These are phyloP conservation scores for Archaeoteleia sp. DNA, from an alignment of 2,888 invertebrate species.

Conservation along the genomic window DNA sequence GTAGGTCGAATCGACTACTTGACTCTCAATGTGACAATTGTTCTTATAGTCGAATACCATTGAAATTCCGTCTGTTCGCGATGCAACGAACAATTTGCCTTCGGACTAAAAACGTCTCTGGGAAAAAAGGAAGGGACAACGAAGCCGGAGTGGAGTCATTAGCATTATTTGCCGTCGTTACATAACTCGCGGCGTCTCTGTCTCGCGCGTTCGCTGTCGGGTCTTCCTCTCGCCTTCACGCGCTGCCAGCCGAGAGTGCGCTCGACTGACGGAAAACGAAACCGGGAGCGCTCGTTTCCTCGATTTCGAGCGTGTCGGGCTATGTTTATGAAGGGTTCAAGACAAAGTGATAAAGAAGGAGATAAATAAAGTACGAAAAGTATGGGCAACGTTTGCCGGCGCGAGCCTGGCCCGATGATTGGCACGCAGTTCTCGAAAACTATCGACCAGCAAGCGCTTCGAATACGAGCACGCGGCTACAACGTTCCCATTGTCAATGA, in stretches of 20 bases:
- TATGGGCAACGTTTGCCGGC: too few species aligned
- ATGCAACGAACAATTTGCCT: slow-evolving; percentile 51
- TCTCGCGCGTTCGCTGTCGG: slow-evolving; percentile 13
- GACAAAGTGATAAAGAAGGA: slow-evolving; percentile 6
- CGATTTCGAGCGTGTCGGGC: slow-evolving; percentile 9
- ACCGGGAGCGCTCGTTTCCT: slow-evolving; percentile 24
- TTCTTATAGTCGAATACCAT: too few species aligned
- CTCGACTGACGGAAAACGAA: slow-evolving; percentile 22
- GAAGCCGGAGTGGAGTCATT: slow-evolving; percentile 71
- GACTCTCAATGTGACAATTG: too few species aligned
- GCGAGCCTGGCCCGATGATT: slow-evolving; percentile 1
- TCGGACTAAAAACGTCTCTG: slow-evolving; percentile 44
- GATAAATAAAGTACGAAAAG: too few species aligned
- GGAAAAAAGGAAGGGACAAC: slow-evolving; percentile 54
- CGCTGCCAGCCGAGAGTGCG: slow-evolving; percentile 8
- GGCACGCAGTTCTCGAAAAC: slow-evolving; percentile 30
- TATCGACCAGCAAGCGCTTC: slow-evolving; percentile 32
- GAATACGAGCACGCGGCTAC: slow-evolving; percentile 36
- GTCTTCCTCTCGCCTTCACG: slow-evolving; percentile 22
- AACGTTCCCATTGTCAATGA: slow-evolving; percentile 53
- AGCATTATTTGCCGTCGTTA: slow-evolving; percentile 74
- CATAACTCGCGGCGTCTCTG: slow-evolving; percentile 64
- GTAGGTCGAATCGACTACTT: too few species aligned
- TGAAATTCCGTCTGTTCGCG: slow-evolving; percentile 11
- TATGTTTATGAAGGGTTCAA: slow-evolving; percentile 8